Percentiles rank a stretch among this genome's conserved stretches.
Conservation (phyloP, 2,113 vertebrate species). For the Sitta europaea region DNA sequence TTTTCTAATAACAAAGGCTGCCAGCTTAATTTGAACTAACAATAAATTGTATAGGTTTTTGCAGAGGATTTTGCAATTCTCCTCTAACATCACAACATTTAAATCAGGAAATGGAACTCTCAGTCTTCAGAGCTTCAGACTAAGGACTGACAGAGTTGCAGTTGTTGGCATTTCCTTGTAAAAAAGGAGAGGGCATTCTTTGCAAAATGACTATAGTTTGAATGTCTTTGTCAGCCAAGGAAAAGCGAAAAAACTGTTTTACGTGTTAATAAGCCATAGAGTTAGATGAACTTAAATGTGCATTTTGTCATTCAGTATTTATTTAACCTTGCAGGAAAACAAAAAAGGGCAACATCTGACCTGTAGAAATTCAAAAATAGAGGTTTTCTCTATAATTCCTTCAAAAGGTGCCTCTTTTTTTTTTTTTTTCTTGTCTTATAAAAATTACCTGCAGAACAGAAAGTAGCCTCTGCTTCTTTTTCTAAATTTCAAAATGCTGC, state of each 20-base stretch:
- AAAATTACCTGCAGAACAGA: not conserved
- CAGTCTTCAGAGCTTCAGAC: not conserved
- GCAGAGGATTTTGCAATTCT: not conserved
- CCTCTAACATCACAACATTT: not conserved
- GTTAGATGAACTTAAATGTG: not conserved
- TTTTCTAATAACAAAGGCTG: not conserved
- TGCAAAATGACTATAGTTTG: not conserved
- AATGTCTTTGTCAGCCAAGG: not conserved
- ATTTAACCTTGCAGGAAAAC: not conserved
- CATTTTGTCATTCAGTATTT: not conserved
- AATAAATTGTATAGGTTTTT: not conserved
- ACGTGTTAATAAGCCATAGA: not conserved
- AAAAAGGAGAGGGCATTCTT: not conserved
- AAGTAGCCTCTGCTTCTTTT: not conserved
- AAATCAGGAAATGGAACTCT: not conserved
- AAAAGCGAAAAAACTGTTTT: not conserved
- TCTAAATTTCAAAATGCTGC: not conserved
- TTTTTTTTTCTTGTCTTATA: not conserved
- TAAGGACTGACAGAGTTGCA: not conserved
- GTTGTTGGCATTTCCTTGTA: not conserved
- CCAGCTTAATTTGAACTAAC: not conserved
- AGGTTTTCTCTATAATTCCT: not conserved
- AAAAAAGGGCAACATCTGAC: not conserved
- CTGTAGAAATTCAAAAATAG: not conserved
- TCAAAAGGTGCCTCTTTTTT: not conserved